Conservation (phyloP, 2,888 invertebrate genomes). For the Tribolium freemani region DNA sequence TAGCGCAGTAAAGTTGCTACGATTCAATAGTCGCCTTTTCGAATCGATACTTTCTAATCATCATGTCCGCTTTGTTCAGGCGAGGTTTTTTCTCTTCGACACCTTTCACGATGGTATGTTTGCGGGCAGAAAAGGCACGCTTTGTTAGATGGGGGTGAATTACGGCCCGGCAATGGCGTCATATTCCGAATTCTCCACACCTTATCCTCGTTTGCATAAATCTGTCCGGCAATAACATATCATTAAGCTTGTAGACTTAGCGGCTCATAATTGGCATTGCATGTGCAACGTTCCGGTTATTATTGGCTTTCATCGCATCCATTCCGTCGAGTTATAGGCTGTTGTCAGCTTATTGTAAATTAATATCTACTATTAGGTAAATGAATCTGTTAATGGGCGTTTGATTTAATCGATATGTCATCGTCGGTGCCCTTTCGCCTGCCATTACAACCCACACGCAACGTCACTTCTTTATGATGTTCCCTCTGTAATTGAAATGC, state of each 20-base stretch:
- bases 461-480: slow-evolving; percentile 11
- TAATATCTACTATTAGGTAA: slow-evolving; percentile 57
- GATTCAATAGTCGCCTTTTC: slow-evolving; percentile 38
- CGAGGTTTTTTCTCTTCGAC: slow-evolving; percentile 15
- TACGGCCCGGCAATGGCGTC: slow-evolving; percentile 14
- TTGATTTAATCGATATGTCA: slow-evolving; percentile 46
- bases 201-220: slow-evolving; percentile 46
- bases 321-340: slow-evolving; percentile 50
- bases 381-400: slow-evolving; percentile 50
- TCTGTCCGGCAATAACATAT: slow-evolving; percentile 49
- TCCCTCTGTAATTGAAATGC: slow-evolving; percentile 43
- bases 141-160: slow-evolving; percentile 13
- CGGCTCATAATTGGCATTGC: slow-evolving; percentile 48
- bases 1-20: slow-evolving; percentile 52
- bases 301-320: slow-evolving; percentile 52
- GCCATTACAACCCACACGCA: not conserved
- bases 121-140: slow-evolving; percentile 5
- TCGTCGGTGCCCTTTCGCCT: slow-evolving; percentile 26
- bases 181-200: slow-evolving; percentile 37
- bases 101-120: slow-evolving; percentile 1
- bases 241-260: slow-evolving; percentile 52
- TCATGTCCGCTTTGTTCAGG: slow-evolving; percentile 36
- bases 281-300: slow-evolving; percentile 47
- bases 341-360: slow-evolving; percentile 59
- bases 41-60: slow-evolving; percentile 44